Conservation (phyloP, 92 coral and sea anemone species). For the Hydrozoanthus gracilis region DNA sequence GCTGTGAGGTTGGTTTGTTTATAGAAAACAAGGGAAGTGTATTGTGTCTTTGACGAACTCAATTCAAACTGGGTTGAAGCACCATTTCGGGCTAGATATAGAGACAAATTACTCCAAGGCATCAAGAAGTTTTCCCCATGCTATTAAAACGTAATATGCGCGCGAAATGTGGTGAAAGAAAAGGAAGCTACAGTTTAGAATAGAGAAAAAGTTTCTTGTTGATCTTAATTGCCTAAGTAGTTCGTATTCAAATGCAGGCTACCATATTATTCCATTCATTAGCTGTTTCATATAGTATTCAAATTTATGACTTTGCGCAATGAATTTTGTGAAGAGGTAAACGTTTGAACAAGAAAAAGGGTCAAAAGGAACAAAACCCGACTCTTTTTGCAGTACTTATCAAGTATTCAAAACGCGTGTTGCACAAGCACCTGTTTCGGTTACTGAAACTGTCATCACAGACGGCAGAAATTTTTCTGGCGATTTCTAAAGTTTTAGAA, state of each 20-base stretch:
- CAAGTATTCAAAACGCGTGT: not conserved
- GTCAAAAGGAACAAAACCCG: not conserved
- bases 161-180: not conserved
- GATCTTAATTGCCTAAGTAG: conserved; percentile 34
- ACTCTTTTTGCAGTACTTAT: not conserved
- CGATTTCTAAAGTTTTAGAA: conserved; percentile 21
- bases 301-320: conserved; percentile 5
- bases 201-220: not conserved
- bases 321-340: not conserved
- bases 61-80: not conserved
- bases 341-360: not conserved
- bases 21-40: conserved; percentile 42
- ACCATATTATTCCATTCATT: conserved; percentile 37
- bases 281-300: conserved; percentile 4
- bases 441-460: not conserved
- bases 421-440: conserved; percentile 26
- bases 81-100: not conserved
- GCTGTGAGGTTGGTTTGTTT: conserved; percentile 37
- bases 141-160: not conserved
- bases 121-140: not conserved
- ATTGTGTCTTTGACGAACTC: conserved; percentile 21
- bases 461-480: not conserved
- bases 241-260: conserved; percentile 39
- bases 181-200: conserved; percentile 11
- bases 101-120: not conserved